Evolutionary conservation across 1,140 invertebrate genomes (phyloP).

Genomic region (Cheumatopsyche charites): DNA sequence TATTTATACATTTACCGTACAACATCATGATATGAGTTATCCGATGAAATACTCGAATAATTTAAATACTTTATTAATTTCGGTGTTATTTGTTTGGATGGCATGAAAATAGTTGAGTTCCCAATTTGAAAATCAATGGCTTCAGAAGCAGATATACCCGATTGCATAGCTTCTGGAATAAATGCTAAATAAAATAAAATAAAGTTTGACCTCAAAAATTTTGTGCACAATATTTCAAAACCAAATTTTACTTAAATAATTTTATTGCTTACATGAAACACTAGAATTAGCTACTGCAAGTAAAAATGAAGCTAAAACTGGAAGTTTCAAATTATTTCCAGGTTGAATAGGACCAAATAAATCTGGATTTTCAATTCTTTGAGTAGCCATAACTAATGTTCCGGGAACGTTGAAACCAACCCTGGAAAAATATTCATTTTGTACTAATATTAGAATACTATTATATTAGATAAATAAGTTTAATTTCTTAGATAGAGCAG

Average conservation of each 20-base stretch:
- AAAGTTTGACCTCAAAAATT: too few relatives aligned
- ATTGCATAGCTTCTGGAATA: constrained; percentile 51
- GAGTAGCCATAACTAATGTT: constrained; percentile 57
- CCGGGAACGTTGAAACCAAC: constrained; percentile 62
- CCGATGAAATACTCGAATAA: neutral
- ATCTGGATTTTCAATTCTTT: constrained; percentile 54
- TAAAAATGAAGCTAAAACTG: constrained; percentile 58
- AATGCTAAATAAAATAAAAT: constrained; percentile 54
- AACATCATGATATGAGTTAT: constrained; percentile 1
- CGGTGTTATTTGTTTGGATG: constrained; percentile 35
- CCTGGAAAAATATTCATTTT: constrained; percentile 44
- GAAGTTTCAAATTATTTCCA: constrained; percentile 56
- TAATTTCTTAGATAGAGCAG: too few relatives aligned
- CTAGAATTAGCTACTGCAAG: constrained; percentile 58
- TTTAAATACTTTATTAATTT: constrained; percentile 44
- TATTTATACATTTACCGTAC: neutral
- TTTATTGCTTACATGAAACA: constrained; percentile 54
- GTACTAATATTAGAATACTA: too few relatives aligned
- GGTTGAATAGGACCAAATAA: constrained; percentile 56
- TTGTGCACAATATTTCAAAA: too few relatives aligned
- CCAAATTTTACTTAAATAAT: too few relatives aligned
- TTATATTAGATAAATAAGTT: too few relatives aligned
- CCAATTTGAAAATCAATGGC: constrained; percentile 50
- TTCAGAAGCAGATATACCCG: constrained; percentile 49
- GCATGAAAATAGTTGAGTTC: constrained; percentile 51